phyloP scores from a whole-genome alignment of 1,140 invertebrate species.

The Zaprionus nigranus region DNA sequence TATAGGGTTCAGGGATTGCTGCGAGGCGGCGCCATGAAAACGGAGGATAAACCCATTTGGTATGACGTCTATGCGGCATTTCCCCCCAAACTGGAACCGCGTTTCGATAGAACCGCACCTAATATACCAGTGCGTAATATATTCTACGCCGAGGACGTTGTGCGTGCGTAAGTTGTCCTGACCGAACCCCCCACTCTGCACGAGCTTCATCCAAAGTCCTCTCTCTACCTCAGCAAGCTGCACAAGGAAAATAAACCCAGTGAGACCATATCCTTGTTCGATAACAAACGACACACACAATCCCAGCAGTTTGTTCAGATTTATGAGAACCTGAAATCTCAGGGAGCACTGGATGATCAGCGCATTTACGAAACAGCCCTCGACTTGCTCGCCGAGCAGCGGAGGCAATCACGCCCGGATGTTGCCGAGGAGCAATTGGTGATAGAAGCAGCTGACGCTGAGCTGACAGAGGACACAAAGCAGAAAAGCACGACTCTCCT shows the following conservation, averaged over 20 bases:
- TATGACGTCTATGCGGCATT: slow-evolving; percentile 94
- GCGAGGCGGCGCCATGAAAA: slow-evolving; percentile 89
- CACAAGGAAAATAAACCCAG: slow-evolving; percentile 86
- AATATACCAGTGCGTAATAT: slow-evolving; percentile 88
- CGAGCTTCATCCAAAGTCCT: not conserved
- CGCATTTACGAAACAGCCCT: slow-evolving; percentile 84
- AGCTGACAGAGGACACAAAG: not conserved
- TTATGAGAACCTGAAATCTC: slow-evolving; percentile 86
- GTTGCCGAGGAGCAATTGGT: slow-evolving; percentile 34
- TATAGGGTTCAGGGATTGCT: slow-evolving; percentile 91
- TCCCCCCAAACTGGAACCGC: slow-evolving; percentile 92
- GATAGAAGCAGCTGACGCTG: not conserved
- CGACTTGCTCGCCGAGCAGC: slow-evolving; percentile 82
- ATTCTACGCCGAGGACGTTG: slow-evolving; percentile 93
- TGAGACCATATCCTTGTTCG: slow-evolving; percentile 85
- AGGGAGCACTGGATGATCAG: slow-evolving; percentile 85
- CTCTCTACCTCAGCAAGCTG: slow-evolving; percentile 86
- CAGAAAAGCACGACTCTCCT: slow-evolving; percentile 47
- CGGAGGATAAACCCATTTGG: slow-evolving; percentile 94
- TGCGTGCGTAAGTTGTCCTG: slow-evolving; percentile 90
- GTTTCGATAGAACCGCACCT: slow-evolving; percentile 87
- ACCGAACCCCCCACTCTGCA: fast-evolving
- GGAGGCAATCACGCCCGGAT: slow-evolving; percentile 44
- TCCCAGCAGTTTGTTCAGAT: slow-evolving; percentile 87
- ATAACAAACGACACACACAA: slow-evolving; percentile 85